Conservation (phyloP, 2,797 vertebrate species). For the Poecilia gillii region DNA sequence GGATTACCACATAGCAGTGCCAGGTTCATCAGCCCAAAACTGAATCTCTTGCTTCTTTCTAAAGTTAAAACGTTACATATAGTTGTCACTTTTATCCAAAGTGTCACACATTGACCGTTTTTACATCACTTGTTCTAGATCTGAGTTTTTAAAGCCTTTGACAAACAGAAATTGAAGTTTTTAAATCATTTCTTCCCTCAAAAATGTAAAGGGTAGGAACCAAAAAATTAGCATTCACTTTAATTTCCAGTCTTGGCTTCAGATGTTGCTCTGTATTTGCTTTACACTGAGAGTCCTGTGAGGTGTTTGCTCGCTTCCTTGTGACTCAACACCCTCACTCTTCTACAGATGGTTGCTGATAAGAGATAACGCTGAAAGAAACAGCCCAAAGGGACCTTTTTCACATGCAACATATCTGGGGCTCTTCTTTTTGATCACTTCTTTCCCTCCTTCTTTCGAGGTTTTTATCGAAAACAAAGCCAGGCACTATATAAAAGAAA, state of each 20-base stretch:
- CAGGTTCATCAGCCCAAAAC: constrained; percentile 33
- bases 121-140: neutral
- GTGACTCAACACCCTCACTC: constrained; percentile 15
- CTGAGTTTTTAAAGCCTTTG: neutral
- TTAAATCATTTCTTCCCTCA: neutral
- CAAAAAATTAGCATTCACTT: neutral
- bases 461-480: neutral
- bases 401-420: constrained; percentile 1
- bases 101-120: neutral
- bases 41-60: constrained; percentile 16
- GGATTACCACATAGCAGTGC: constrained; percentile 36
- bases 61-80: neutral
- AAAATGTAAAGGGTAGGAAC: constrained; percentile 24
- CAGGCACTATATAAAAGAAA: neutral
- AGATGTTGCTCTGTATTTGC: constrained; percentile 16
- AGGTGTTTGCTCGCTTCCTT: constrained; percentile 12
- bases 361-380: constrained; percentile 34
- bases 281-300: constrained; percentile 7
- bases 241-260: constrained; percentile 1
- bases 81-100: neutral
- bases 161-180: neutral
- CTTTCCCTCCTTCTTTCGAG: neutral
- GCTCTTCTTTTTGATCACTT: neutral
- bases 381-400: constrained; percentile 19
- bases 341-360: constrained; percentile 26